phyloP scores from a whole-genome alignment of 35 echinoderm and acorn worm species.

The Anneissia japonica region DNA sequence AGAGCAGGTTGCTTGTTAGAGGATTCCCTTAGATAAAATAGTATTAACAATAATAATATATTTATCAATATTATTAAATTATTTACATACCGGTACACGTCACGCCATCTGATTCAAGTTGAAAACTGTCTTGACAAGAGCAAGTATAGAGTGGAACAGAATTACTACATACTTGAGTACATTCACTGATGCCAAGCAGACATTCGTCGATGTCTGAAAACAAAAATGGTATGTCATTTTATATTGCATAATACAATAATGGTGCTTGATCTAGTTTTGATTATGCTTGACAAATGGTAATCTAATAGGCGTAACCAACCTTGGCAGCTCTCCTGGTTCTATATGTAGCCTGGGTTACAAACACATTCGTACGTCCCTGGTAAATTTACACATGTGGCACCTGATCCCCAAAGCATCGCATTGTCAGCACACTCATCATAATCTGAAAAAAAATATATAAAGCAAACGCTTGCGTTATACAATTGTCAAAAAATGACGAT shows the following conservation, averaged over 20 bases:
- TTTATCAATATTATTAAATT: too few relatives aligned
- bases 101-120: background rate
- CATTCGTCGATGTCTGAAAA: background rate
- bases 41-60: too few relatives aligned
- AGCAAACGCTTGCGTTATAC: too few relatives aligned
- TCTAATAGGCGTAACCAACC: too few relatives aligned
- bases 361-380: background rate
- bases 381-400: background rate
- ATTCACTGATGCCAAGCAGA: background rate
- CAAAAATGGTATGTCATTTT: too few relatives aligned
- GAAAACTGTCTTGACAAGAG: background rate
- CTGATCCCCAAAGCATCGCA: background rate
- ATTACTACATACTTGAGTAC: background rate
- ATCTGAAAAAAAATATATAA: too few relatives aligned
- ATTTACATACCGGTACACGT: background rate
- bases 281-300: too few relatives aligned
- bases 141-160: background rate
- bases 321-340: background rate
- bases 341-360: background rate
- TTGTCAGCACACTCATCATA: background rate
- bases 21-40: too few relatives aligned
- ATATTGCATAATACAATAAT: too few relatives aligned
- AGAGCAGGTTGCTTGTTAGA: too few relatives aligned
- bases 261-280: too few relatives aligned
- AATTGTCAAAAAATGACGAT: too few relatives aligned